phyloP scores from a whole-genome alignment of 2,888 invertebrate species.

The Pandemis cinnamomeana region DNA sequence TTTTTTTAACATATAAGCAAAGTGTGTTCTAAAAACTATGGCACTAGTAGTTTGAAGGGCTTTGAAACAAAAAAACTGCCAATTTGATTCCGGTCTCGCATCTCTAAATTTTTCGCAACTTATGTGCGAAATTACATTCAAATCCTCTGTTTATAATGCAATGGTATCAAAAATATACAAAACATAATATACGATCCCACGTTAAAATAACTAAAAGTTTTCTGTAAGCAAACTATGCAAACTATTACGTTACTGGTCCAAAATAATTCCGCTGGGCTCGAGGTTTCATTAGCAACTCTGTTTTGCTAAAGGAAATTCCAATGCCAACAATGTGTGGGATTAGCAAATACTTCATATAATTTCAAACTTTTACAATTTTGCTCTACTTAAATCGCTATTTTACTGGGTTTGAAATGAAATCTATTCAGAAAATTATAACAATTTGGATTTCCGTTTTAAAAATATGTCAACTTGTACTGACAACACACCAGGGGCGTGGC shows the following conservation, averaged over 20 bases:
- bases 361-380: slow-evolving; percentile 12
- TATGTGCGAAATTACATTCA: too few relatives aligned
- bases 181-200: too few relatives aligned
- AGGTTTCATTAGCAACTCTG: slow-evolving; percentile 10
- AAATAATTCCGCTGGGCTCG: background rate
- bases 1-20: too few relatives aligned
- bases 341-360: slow-evolving; percentile 1
- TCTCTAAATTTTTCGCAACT: too few relatives aligned
- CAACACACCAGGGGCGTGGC: too few relatives aligned
- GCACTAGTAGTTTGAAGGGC: too few relatives aligned
- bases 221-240: background rate
- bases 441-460: too few relatives aligned
- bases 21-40: too few relatives aligned
- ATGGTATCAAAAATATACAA: too few relatives aligned
- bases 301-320: slow-evolving; percentile 1
- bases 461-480: background rate
- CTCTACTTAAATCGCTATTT: background rate
- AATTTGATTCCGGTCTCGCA: too few relatives aligned
- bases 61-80: too few relatives aligned
- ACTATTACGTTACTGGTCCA: background rate
- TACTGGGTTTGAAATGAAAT: background rate
- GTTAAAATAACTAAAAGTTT: background rate
- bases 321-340: slow-evolving; percentile 4
- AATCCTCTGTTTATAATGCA: too few relatives aligned
- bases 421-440: background rate